A percentile compares a stretch with the other conserved stretches of the same genome.
phyloP scores from a whole-genome alignment of 2,888 invertebrate genomes.

The Nowickia ferox region DNA sequence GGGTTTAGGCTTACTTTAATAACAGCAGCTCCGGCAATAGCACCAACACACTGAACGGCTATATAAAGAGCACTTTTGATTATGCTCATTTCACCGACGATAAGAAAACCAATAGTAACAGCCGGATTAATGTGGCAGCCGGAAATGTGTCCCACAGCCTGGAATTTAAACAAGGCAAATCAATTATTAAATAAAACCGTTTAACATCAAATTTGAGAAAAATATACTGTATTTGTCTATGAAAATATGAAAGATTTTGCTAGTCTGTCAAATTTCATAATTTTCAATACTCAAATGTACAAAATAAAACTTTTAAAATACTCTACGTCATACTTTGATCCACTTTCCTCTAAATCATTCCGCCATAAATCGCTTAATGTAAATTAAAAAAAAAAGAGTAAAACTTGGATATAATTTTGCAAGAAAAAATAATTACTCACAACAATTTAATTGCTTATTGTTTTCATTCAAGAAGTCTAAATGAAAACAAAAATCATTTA shows the following conservation, averaged over 20 bases:
- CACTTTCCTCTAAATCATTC: slow-evolving; percentile 2
- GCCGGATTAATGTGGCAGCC: slow-evolving; percentile 97
- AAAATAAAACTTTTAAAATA: too few species aligned
- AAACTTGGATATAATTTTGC: slow-evolving; percentile 3
- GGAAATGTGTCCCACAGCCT: slow-evolving; percentile 93
- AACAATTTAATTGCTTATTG: slow-evolving; percentile 15
- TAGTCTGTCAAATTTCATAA: background rate
- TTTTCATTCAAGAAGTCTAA: slow-evolving; percentile 23
- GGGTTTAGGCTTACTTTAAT: slow-evolving; percentile 85
- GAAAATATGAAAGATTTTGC: too few species aligned
- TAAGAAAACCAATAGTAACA: slow-evolving; percentile 91
- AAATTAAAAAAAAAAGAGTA: background rate
- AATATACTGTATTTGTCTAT: background rate
- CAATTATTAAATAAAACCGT: background rate
- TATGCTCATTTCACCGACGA: slow-evolving; percentile 91
- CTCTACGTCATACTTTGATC: background rate
- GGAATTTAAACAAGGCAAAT: slow-evolving; percentile 77
- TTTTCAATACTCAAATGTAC: too few species aligned
- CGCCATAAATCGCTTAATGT: too few species aligned
- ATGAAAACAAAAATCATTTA: slow-evolving; percentile 16
- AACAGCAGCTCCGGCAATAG: slow-evolving; percentile 90
- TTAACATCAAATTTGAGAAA: background rate
- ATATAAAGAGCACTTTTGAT: slow-evolving; percentile 92
- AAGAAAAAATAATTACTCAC: background rate
- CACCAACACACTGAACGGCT: slow-evolving; percentile 91